These are phyloP conservation scores for Bugula neritina DNA, from an alignment of 2,888 invertebrate genomes.

Conservation along the genomic window DNA sequence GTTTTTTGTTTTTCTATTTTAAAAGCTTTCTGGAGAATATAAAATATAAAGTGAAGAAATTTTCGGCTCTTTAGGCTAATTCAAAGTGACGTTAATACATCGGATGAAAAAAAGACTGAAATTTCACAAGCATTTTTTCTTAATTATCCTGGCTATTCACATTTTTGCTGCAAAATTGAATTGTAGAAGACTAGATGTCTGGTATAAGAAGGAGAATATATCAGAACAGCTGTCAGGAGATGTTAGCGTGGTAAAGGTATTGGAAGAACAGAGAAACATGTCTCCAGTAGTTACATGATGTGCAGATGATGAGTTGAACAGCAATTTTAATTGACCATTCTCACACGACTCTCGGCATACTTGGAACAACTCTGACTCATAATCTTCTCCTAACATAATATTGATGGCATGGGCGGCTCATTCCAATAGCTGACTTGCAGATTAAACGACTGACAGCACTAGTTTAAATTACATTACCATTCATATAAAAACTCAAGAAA, in stretches of 20 bases:
- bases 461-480: not conserved
- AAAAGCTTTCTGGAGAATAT: too few species aligned
- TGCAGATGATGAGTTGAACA: not conserved
- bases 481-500: not conserved
- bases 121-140: not conserved
- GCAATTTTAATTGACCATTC: not conserved
- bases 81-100: too few species aligned
- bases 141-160: not conserved
- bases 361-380: not conserved
- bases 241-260: not conserved
- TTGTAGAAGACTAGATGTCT: not conserved
- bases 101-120: too few species aligned
- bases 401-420: not conserved
- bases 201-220: not conserved
- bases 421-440: not conserved
- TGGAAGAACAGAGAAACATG: not conserved
- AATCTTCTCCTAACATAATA: not conserved
- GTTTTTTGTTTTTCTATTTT: too few species aligned
- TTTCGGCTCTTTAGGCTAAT: too few species aligned
- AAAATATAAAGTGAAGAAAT: too few species aligned
- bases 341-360: not conserved
- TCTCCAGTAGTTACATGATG: not conserved
- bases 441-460: constrained; percentile 2
- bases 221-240: not conserved
- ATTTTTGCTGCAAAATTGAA: not conserved